These are phyloP conservation scores for Cosmopolites sordidus DNA, from an alignment of 2,888 invertebrate genomes.

Conservation along the genomic window DNA sequence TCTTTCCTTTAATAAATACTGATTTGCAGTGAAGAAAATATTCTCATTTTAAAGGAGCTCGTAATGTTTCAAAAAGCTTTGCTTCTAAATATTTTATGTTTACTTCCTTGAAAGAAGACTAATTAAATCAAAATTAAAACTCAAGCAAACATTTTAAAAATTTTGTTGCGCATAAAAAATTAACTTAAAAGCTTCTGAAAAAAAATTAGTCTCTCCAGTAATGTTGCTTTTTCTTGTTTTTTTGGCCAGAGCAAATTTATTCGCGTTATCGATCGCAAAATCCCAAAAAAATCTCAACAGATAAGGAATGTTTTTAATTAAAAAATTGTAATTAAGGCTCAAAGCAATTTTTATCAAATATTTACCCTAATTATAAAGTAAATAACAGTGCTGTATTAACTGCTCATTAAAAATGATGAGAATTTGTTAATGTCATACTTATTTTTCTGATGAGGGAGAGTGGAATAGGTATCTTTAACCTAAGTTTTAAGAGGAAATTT, in stretches of 20 bases:
- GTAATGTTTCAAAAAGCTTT: not conserved
- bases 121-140: conserved; percentile 16
- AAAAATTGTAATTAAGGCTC: conserved; percentile 26
- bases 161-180: conserved; percentile 12
- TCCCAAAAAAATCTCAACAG: conserved; percentile 12
- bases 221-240: conserved; percentile 16
- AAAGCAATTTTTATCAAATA: conserved; percentile 27
- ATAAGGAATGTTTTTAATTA: conserved; percentile 21
- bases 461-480: no score
- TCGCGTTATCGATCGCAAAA: conserved; percentile 15
- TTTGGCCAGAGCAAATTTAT: conserved; percentile 20
- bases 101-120: conserved; percentile 7
- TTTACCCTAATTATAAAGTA: conserved; percentile 26
- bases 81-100: conserved; percentile 11
- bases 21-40: not conserved
- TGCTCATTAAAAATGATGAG: conserved; percentile 24
- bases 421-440: conserved; percentile 19
- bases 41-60: not conserved
- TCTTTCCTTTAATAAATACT: not conserved
- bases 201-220: conserved; percentile 1
- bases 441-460: conserved; percentile 2
- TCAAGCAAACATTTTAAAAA: conserved; percentile 16
- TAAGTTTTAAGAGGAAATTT: no score
- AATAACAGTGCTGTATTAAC: conserved; percentile 20
- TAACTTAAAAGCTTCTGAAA: conserved; percentile 9